Evolutionary conservation across 2,113 vertebrate species (phyloP), one percentile per base, ranked within the genome.

Genomic region (Taurulus bubalis): DNA sequence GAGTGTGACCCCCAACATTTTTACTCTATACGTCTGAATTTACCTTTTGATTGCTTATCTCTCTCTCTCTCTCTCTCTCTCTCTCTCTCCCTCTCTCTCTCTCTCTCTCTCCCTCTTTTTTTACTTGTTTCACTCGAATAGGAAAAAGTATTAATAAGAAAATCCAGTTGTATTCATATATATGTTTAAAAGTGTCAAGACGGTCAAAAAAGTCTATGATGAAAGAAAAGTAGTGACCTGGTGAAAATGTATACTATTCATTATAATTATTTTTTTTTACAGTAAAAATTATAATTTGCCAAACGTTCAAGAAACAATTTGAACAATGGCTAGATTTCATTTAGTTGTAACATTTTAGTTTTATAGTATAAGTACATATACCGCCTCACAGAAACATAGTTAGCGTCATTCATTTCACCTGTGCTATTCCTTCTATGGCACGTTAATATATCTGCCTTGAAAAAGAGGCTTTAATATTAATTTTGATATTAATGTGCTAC

Each of bases 1-100:
- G 85, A 95, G 95, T 95, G 20, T 67, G 58, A 87, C 42, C 40
- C 87, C 28, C 73, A 81, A n/a, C 3, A n/a, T 66, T 26, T 73
- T 71, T 45, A 70, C 28, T 62, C 30, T 56, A 55, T 74, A 34
- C 65, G 63, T 74, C 26, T 77, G 32, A 14, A 70, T 73, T 22
- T 45, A 51, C 30, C 38, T 11, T 22, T 22, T 40, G 6, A n/a
- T 63, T 60, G 28, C 32, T 60, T 30, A 28, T 18, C 15, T 20
- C 58, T 60, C 32, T 58, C 34, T 38, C 4, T 16, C 30, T 12
- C 28, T 16, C n/a, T 65, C 36, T 40, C n/a, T 59, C 56, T 59
- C 56, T 59, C 56, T 59, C 2, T 53, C 14, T 16, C 14, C 10
- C 24, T 14, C 53, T 69, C 24, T 28, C 40, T 65, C 24, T 55